A percentile compares a stretch with the other conserved stretches of the same genome.
Evolutionary conservation across 2,888 invertebrate species (phyloP).

Genomic region (Pachydiplax longipennis): DNA sequence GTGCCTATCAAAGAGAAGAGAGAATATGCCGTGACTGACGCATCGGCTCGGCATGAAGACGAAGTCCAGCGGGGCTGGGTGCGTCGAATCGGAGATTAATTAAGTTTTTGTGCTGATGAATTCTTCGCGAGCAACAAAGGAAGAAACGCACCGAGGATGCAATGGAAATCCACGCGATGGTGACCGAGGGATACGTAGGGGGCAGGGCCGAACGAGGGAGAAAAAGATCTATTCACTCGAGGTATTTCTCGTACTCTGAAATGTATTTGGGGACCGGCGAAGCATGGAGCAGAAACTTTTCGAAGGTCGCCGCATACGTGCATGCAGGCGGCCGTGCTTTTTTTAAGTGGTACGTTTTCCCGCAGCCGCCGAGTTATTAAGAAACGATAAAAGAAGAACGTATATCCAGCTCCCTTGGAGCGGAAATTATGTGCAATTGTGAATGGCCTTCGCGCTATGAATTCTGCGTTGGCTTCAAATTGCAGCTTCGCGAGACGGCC

Average conservation of each 20-base stretch:
- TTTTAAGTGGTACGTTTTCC: background rate
- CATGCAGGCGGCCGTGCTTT: background rate
- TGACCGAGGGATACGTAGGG: background rate
- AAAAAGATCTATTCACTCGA: background rate
- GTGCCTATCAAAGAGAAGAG: background rate
- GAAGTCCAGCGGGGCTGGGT: background rate
- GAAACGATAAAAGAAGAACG: background rate
- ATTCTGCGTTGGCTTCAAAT: background rate
- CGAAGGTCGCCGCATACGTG: background rate
- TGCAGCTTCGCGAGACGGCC: background rate
- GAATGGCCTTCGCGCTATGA: background rate
- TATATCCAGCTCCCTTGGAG: background rate
- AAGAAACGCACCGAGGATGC: background rate
- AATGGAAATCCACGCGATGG: background rate
- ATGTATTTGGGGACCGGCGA: background rate
- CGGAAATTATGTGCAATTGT: background rate
- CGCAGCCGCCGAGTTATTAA: background rate
- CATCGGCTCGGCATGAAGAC: background rate
- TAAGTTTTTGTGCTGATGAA: background rate
- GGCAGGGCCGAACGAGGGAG: background rate
- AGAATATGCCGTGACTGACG: conserved; percentile 10
- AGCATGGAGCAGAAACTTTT: background rate
- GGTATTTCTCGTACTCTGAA: no score
- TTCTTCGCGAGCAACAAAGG: background rate
- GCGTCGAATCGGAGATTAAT: conserved; percentile 17